phyloP scores from a whole-genome alignment of 2,888 invertebrate species.

The Conops quadrifasciatus region DNA sequence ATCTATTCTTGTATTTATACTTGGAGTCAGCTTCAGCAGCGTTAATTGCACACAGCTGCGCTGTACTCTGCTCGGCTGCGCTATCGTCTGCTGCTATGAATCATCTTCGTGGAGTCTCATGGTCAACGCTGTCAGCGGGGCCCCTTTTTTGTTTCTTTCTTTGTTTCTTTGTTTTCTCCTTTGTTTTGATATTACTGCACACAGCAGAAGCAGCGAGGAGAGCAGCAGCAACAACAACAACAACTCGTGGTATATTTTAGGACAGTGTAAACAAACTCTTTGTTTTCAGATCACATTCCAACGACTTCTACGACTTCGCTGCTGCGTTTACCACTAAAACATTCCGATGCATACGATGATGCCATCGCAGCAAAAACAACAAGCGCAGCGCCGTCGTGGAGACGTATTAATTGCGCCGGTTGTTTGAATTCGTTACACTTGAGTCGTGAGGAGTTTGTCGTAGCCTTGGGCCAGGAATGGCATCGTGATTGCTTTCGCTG shows the following conservation, averaged over 20 bases:
- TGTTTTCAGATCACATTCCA: constrained; percentile 36
- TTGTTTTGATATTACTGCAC: constrained; percentile 7
- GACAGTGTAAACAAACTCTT: not conserved
- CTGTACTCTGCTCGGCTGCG: not conserved
- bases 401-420: constrained; percentile 49
- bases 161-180: not conserved
- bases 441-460: constrained; percentile 74
- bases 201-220: not conserved
- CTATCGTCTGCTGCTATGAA: constrained; percentile 18
- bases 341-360: constrained; percentile 19
- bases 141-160: not conserved
- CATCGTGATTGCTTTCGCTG: constrained; percentile 93
- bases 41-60: constrained; percentile 19
- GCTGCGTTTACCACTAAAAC: constrained; percentile 22
- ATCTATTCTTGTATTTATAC: not conserved
- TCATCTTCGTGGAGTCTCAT: constrained; percentile 26
- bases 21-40: not conserved
- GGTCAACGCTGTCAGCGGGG: no score
- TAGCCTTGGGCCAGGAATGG: constrained; percentile 86
- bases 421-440: constrained; percentile 59
- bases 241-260: not conserved
- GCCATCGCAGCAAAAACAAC: not conserved
- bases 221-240: no score
- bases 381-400: not conserved
- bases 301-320: constrained; percentile 28